Conservation (phyloP, 2,113 vertebrate genomes). For the Mystacornis crossleyi region DNA sequence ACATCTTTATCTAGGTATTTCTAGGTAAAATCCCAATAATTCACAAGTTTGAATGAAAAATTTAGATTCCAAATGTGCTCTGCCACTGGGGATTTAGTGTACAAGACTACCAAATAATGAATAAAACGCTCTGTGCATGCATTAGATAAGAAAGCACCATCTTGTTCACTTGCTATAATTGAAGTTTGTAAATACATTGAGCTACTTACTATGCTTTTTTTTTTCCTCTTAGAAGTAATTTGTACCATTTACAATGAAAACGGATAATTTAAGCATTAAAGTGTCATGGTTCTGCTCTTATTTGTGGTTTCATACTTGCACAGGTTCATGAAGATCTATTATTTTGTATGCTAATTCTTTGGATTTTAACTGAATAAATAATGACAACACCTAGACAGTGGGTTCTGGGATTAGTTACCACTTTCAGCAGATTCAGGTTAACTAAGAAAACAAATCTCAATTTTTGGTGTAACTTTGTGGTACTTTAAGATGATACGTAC, state of each 20-base stretch:
- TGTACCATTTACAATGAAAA: not conserved
- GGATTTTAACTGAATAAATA: not conserved
- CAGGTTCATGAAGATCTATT: not conserved
- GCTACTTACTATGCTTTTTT: not conserved
- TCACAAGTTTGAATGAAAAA: not conserved
- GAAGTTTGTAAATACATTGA: not conserved
- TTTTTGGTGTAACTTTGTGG: not conserved
- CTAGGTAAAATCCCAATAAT: not conserved
- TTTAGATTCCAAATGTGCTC: not conserved
- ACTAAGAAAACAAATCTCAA: not conserved
- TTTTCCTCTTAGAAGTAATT: not conserved
- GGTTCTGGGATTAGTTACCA: not conserved
- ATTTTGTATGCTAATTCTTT: not conserved
- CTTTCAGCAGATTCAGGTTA: not conserved
- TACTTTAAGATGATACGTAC: not conserved
- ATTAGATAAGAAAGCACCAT: not conserved
- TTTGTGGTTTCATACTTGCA: not conserved
- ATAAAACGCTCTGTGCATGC: not conserved
- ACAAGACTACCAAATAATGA: not conserved
- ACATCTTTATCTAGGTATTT: not conserved
- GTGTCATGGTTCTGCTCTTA: not conserved
- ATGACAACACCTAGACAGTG: not conserved
- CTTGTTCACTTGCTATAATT: not conserved
- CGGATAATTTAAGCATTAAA: not conserved
- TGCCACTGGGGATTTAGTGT: not conserved